Evolutionary conservation across 2,797 vertebrate species (phyloP).

Genomic region (Sciurus carolinensis): DNA sequence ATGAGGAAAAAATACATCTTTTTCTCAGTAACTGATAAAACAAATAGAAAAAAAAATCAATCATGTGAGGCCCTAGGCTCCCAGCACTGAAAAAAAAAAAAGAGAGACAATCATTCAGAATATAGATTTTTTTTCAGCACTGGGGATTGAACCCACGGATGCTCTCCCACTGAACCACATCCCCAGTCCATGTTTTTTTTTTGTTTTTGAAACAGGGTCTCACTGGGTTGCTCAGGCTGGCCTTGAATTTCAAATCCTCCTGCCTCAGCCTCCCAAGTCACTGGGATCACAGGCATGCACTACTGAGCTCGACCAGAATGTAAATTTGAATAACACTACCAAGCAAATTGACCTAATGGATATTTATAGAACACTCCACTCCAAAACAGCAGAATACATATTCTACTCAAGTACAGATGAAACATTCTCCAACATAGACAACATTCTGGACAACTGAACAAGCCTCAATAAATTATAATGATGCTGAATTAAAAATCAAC

Average conservation of each 20-base stretch:
- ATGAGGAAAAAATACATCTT: background rate
- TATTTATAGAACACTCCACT: background rate
- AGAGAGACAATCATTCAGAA: too few species aligned
- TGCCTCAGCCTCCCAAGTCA: too few species aligned
- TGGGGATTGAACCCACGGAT: background rate
- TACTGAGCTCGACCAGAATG: background rate
- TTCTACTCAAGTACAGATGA: background rate
- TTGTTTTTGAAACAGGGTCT: background rate
- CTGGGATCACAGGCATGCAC: too few species aligned
- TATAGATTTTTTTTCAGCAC: background rate
- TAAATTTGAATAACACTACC: background rate
- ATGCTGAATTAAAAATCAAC: conserved; percentile 9
- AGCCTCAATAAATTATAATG: background rate
- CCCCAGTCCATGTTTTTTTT: background rate
- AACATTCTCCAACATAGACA: background rate
- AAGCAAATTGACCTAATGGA: conserved; percentile 40
- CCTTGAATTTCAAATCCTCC: too few species aligned
- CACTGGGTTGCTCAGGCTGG: too few species aligned
- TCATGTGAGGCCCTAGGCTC: too few species aligned
- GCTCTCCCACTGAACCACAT: background rate
- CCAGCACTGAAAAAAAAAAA: too few species aligned
- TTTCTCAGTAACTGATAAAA: conserved; percentile 36
- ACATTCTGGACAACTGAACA: background rate
- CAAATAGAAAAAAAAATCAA: background rate
- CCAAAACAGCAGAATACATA: background rate